phyloP scores from a whole-genome alignment of 2,797 vertebrate species.

The Novumbra hubbsi region DNA sequence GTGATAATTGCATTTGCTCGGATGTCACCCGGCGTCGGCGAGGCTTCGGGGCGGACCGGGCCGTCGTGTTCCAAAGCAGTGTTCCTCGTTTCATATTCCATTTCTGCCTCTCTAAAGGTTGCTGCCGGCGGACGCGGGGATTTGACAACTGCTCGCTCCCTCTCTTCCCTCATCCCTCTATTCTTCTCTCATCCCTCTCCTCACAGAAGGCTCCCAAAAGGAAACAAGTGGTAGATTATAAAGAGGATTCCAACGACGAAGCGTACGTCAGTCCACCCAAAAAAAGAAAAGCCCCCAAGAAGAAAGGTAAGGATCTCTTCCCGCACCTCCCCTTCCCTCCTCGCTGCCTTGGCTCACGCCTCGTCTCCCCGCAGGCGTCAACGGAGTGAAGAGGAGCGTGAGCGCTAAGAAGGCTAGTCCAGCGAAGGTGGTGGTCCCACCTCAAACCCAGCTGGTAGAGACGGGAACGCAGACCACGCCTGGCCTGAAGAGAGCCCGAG shows the following conservation, averaged over 20 bases:
- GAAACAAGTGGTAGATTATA: constrained; percentile 44
- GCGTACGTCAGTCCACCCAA: constrained; percentile 44
- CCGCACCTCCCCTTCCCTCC: not conserved
- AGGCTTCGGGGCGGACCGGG: constrained; percentile 28
- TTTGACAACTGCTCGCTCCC: constrained; percentile 19
- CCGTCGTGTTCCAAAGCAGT: constrained; percentile 4
- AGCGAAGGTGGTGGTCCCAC: constrained; percentile 17
- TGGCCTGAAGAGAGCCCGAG: constrained; percentile 37
- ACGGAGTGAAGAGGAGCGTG: constrained; percentile 36
- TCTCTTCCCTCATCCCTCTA: not conserved
- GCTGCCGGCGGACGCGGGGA: constrained; percentile 26
- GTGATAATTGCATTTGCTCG: constrained; percentile 43
- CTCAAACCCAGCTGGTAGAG: constrained; percentile 37
- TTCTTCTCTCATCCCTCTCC: not conserved
- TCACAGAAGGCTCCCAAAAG: constrained; percentile 60
- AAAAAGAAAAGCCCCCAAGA: constrained; percentile 51
- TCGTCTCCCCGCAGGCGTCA: constrained; percentile 45
- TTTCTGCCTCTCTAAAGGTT: constrained; percentile 23
- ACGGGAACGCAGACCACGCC: constrained; percentile 52
- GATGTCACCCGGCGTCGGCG: constrained; percentile 22
- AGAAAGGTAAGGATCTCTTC: constrained; percentile 50
- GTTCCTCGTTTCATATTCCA: constrained; percentile 24
- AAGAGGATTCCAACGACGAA: constrained; percentile 38
- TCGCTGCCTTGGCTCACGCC: not conserved
- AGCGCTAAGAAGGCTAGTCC: constrained; percentile 22